Evolutionary conservation across 1,140 invertebrate genomes (phyloP), one percentile per base, ranked within the genome.

Genomic region (Drosophila subpulchrella): DNA sequence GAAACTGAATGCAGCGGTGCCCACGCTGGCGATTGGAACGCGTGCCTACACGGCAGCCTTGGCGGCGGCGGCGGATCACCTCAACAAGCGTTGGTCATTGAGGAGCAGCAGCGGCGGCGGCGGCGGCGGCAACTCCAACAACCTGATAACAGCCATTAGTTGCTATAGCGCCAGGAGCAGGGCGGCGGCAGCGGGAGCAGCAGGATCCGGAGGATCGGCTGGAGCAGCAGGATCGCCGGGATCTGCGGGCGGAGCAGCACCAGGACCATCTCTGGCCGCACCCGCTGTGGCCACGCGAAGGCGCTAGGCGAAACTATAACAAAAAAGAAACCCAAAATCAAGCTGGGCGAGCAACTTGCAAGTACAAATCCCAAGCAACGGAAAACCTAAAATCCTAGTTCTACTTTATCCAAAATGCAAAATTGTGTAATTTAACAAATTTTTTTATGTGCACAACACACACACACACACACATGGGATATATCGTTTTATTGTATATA

Each of bases 41-140:
- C 38, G 83, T 1, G 83, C 83, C 2, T 79, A 86, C 20, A 86
- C 83, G n/a, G 83, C 84, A 7, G 84, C 80, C 6, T 10, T 84
- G 65, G 84, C 85, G 0, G 80, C 80, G 11, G 73, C 84, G n/a
- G 81, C 74, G 13, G 51, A 82, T 47, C 81, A 89, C 32, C 53
- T 89, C 15, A 75, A 68, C 30, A 89, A 90, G 44, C 81, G 84
- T 3, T 89, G 85, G 84, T 90, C 85, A 0, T 39, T 88, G 48
- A 66, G 84, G 27, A 83, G 84, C 59, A 89, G 84, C 67, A 88
- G 58, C 20, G 42, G 39, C 41, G 58, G 24, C 15, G 5, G 54
- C 27, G 41, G 39, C 41, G 57, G 30, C 20, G 42, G 39, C 42
- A 58, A 24, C 20, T 27, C 17, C 6, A 42, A n/a, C 11, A 47